Evolutionary conservation across 1,140 invertebrate genomes (phyloP), one percentile per base, ranked within the genome.

Genomic region (Cotesia glomerata): DNA sequence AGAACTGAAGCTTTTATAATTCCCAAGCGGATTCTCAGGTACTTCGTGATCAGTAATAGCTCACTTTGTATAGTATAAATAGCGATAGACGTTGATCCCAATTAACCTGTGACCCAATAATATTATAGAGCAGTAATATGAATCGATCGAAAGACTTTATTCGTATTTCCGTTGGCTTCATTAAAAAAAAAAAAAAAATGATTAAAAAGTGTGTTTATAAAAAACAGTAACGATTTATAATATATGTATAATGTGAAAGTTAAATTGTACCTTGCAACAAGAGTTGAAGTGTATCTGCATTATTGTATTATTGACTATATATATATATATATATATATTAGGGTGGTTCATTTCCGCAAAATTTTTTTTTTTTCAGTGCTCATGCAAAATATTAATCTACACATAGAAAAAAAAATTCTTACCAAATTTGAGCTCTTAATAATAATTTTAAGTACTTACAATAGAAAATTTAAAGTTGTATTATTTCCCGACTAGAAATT

Each of bases 101-200:
- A 69, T 69, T 69, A 69, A 69, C 66, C 66, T 59, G 35, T 58
- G 66, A 69, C 66, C 66, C 39, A 49, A 39, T 18, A 35, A 35
- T 36, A 67, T 39, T 67, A 26, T 64, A 9, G 62, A 64, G 51
- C 18, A 39, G 32, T 67, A 67, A 26, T 51, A 51, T 54, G 26
- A 35, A 5, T n/a, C 49, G 8, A 14, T 62, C 32, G 11, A 18
- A 58, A 18, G 54, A 32, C 54, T 58, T 58, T 39, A 54, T 14
- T 36, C 32, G 7, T 34, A 52, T 67, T 52, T 35, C 54, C 11
- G 11, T 18, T 58, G 54, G 54, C 54, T 58, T 58, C 54, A 18
- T 58, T 8, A 18, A 4, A 58, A 18, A 18, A 16, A 18, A 4
- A 9, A 18, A 5, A 8, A 14, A 58, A 2, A 11, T n/a, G 52